Conservation (phyloP, 1,140 invertebrate species). For the Hylyphantes graminicola region DNA sequence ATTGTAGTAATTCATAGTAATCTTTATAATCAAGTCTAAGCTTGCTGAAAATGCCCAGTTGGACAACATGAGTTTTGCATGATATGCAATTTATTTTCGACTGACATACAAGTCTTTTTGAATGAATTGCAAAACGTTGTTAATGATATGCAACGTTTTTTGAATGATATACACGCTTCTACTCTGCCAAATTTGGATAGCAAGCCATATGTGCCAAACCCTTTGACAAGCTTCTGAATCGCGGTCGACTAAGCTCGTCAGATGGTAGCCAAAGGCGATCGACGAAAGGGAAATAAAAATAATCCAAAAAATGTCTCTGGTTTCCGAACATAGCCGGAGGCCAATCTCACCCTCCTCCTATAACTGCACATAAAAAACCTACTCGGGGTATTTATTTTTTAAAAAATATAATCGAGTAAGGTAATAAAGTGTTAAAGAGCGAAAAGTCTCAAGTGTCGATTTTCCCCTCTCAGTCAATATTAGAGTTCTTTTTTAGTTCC, state of each 20-base stretch:
- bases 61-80: too few relatives aligned
- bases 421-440: conserved; percentile 57
- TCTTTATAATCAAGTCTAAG: too few relatives aligned
- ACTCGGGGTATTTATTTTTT: conserved; percentile 45
- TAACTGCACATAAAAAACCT: conserved; percentile 17
- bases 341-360: conserved; percentile 17
- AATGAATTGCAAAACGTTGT: too few relatives aligned
- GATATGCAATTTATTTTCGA: too few relatives aligned
- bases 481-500: conserved; percentile 21
- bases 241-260: conserved; percentile 55
- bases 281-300: conserved; percentile 25
- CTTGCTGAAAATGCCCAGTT: too few relatives aligned
- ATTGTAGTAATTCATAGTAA: too few relatives aligned
- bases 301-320: conserved; percentile 46
- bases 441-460: conserved; percentile 46
- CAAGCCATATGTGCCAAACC: conserved; percentile 7
- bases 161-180: too few relatives aligned
- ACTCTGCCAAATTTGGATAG: neutral
- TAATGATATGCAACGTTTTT: too few relatives aligned
- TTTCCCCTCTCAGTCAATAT: conserved; percentile 44
- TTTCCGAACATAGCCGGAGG: conserved; percentile 44
- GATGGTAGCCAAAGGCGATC: conserved; percentile 49
- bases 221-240: conserved; percentile 20
- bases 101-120: too few relatives aligned
- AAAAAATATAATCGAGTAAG: conserved; percentile 53